phyloP scores from a whole-genome alignment of 2,797 vertebrate genomes.

The Luscinia megarhynchos region DNA sequence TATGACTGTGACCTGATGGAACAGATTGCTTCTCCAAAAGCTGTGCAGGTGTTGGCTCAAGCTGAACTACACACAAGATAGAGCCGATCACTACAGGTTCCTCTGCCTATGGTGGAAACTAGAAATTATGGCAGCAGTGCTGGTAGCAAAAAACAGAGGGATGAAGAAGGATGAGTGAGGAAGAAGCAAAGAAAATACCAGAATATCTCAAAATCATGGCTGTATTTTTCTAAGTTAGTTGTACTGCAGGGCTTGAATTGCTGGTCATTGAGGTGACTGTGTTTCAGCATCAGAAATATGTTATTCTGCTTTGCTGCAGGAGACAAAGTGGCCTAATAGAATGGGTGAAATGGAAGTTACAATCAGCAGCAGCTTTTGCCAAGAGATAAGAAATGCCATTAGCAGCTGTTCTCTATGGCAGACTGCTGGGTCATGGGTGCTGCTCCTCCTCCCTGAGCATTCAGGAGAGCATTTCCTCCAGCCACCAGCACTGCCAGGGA shows the following conservation, averaged over 20 bases:
- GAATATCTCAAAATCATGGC: background rate
- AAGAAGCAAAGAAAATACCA: background rate
- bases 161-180: background rate
- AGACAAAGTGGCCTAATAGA: background rate
- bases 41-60: rapidly evolving
- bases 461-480: background rate
- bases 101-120: background rate
- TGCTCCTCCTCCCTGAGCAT: background rate
- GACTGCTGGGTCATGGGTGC: background rate
- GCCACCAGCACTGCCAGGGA: background rate
- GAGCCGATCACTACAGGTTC: background rate
- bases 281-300: background rate
- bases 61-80: background rate
- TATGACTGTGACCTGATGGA: background rate
- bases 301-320: background rate
- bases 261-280: background rate
- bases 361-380: conserved; percentile 15
- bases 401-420: background rate
- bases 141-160: background rate
- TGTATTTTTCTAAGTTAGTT: background rate
- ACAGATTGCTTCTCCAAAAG: background rate
- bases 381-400: conserved; percentile 30
- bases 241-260: background rate
- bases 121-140: background rate
- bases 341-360: background rate